Evolutionary conservation across 2,797 vertebrate genomes (phyloP).

Genomic region (Menidia menidia): DNA sequence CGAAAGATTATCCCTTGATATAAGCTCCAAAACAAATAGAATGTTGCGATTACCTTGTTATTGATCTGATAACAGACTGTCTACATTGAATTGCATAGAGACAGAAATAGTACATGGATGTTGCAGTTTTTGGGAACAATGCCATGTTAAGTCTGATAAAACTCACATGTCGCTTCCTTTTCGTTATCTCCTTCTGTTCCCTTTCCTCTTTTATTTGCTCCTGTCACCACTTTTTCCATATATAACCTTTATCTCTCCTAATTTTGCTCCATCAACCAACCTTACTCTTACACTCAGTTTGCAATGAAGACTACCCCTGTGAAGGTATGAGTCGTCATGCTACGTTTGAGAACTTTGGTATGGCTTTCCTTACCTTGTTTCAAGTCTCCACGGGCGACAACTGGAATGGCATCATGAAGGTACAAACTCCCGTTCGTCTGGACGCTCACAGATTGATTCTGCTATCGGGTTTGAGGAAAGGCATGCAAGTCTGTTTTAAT

Average conservation of each 20-base stretch:
- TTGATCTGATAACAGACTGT: conserved; percentile 38
- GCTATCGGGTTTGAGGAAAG: neutral
- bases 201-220: conserved; percentile 12
- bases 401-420: conserved; percentile 99
- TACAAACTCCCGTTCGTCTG: conserved; percentile 81
- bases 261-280: conserved; percentile 15
- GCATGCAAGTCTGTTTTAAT: neutral
- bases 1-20: conserved; percentile 57
- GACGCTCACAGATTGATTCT: neutral
- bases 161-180: conserved; percentile 21
- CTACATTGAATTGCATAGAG: conserved; percentile 29
- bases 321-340: conserved; percentile 99
- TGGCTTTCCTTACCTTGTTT: conserved; percentile 98
- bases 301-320: conserved; percentile 94
- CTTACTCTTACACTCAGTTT: conserved; percentile 82
- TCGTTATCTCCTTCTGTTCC: conserved; percentile 9
- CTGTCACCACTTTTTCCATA: conserved; percentile 17
- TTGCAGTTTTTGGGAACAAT: neutral
- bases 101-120: conserved; percentile 23
- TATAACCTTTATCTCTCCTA: conserved; percentile 21
- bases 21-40: conserved; percentile 53
- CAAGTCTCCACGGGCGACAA: conserved; percentile 98
- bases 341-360: conserved; percentile 98
- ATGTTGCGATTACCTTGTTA: conserved; percentile 32
- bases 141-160: conserved; percentile 9